Evolutionary conservation across 2,888 invertebrate genomes (phyloP), one percentile per base, ranked within the genome.

Genomic region (Chymomyza amoena): DNA sequence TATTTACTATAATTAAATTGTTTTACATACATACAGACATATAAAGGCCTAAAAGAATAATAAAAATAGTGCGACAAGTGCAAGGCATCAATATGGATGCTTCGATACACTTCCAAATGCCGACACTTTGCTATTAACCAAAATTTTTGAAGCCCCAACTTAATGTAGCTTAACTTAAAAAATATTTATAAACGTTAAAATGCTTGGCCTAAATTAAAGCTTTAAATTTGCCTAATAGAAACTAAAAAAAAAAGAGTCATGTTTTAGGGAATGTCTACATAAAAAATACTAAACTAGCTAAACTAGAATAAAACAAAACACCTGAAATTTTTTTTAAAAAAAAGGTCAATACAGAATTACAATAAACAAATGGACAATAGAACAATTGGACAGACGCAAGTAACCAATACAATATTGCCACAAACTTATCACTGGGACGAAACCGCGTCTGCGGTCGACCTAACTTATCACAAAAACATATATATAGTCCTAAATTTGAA

Each of bases 401-500:
- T 13, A 45, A 45, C 39, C 39, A 45, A 28, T 16, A 66, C 57
- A 52, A 69, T 16, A 72, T 60, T 67, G 56, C 39, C 36, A 18
- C 63, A 64, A 71, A 64, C 66, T 64, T 73, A 83, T 80, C 80
- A 82, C 78, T 80, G 80, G 70, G 76, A 72, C 72, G 66, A 56
- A 68, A 10, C 13, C 39, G 10, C 61, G 62, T 57, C 45, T 56
- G 39, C 36, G 56, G 45, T 39, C 3, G 62, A 67, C 64, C 82
- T 71, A 79, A 70, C 78, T 79, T 84, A 84, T 81, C 76, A 84
- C 82, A 78, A 69, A 67, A 57, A 54, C 68, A 76, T 75, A 67
- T 51, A 51, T 59, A 45, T 69, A 64, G 52, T 64, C 70, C 70
- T 76, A 68, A 15, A 60, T 15, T n/a, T 51, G 36, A 60, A 66